Base-by-base conservation (phyloP, 2,113 vertebrate genomes). In the Hemicordylus capensis region DNA sequence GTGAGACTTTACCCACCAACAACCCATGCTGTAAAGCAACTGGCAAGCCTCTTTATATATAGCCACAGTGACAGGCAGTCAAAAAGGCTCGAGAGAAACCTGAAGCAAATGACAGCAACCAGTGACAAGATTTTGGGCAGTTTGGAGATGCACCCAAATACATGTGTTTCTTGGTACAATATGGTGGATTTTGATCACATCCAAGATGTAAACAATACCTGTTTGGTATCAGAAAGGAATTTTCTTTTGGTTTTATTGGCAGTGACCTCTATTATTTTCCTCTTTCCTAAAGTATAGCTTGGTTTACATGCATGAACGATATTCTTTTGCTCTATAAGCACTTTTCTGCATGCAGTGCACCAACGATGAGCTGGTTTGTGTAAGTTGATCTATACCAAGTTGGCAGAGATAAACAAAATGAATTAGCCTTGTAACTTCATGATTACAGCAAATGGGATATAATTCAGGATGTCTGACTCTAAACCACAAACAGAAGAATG, bases 401-500 rank as follows among this genome's bases (percentile, higher is more conserved):
- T n/a, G n/a, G n/a, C n/a, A n/a, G n/a, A n/a, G n/a, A n/a, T n/a
- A n/a, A n/a, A n/a, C n/a, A n/a, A n/a, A n/a, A n/a, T n/a, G n/a
- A n/a, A n/a, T n/a, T n/a, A n/a, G n/a, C n/a, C n/a, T n/a, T n/a
- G n/a, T n/a, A n/a, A n/a, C n/a, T n/a, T n/a, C n/a, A n/a, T n/a
- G n/a, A n/a, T n/a, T n/a, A 15, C 37, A 39, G 54, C 39, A 42
- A 59, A 39, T 42, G 26, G 7, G 58, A 2, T 20, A 79, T 4
- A n/a, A 83, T 73, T 51, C 80, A 54, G 64, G 75, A 78, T 42
- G 14, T 81, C 37, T 54, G 2, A 28, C 0, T 58, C 74, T 37
- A 54, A 89, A 15, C n/a, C 72, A 54, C 0, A 28, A 63, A 34
- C 9, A 8, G 3, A 15, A 81, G 81, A 69, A 15, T 0, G 0